Percentiles rank a stretch among this genome's conserved stretches.
Evolutionary conservation across 23 tunicate species (phyloP).

Genomic region (Aplidium turbinatum): DNA sequence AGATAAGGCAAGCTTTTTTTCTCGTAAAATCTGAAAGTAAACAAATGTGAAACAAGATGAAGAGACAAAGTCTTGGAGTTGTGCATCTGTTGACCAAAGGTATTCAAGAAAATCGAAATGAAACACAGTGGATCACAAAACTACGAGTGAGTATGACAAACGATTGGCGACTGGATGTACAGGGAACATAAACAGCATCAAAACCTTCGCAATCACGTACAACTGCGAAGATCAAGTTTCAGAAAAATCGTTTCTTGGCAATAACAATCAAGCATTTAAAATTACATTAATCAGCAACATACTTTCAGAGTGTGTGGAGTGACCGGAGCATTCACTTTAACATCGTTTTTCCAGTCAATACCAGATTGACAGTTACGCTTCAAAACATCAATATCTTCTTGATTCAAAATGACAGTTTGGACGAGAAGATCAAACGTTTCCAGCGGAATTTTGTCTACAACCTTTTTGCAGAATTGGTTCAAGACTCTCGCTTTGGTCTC

Average conservation of each 20-base stretch:
- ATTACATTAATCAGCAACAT: neutral
- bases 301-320: slow-evolving; percentile 2
- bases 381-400: slow-evolving; percentile 18
- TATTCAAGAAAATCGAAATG: too few species aligned
- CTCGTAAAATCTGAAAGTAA: slow-evolving; percentile 23
- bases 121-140: too few species aligned
- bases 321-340: slow-evolving; percentile 7
- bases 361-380: slow-evolving; percentile 21
- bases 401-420: slow-evolving; percentile 18
- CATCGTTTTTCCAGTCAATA: too few species aligned
- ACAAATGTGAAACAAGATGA: neutral
- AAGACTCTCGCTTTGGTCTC: slow-evolving; percentile 24
- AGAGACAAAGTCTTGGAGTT: too few species aligned
- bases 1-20: slow-evolving; percentile 13
- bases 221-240: too few species aligned
- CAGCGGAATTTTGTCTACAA: slow-evolving; percentile 5
- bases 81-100: too few species aligned
- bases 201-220: too few species aligned
- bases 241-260: too few species aligned
- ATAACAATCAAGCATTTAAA: too few species aligned
- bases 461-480: slow-evolving; percentile 1
- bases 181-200: too few species aligned
- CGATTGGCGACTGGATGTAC: too few species aligned
- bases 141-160: too few species aligned
- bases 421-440: slow-evolving; percentile 7